Evolutionary conservation across 1,140 invertebrate genomes (phyloP), one percentile per base, ranked within the genome.

Genomic region (Microplitis mediator): DNA sequence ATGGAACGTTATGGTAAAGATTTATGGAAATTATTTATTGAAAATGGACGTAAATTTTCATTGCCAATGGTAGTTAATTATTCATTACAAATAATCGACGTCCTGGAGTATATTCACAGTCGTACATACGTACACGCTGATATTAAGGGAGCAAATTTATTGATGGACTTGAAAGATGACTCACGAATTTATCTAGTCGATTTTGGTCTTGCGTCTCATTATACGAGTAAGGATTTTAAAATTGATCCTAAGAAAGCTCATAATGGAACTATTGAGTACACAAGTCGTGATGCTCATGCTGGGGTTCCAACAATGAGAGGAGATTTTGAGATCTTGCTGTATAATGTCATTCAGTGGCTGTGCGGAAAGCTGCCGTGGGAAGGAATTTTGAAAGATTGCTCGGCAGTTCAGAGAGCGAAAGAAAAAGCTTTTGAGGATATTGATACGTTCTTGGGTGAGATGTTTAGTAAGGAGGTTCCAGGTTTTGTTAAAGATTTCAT

Each of bases 241-340:
- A 90, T 93, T 32, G 95, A 98, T 88, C 93, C 93, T 0, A 94
- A 94, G 77, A 95, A 93, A 83, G 95, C 96, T 71, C 97, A 99
- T 82, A 95, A 99, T 88, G 97, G 97, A 1, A 99, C 97, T 1
- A 93, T 97, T 75, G 96, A 98, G 81, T 98, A 97, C 80, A 95
- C 95, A 1, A 97, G 95, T 77, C 89, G 95, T 75, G 97, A 99
- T 90, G 97, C 96, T 56, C 97, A 98, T 89, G 89, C 89, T 81
- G 91, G 92, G 95, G 95, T 94, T 58, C 89, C 93, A 72, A 95
- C 95, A 51, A 90, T 94, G 82, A 88, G 97, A 76, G 94, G 95
- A 1, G 97, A 98, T 85, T 84, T 98, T 2, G 97, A 98, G 88
- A 96, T 97, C 71, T 88, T 99, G 0, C 94, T 90, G 6, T 99